Percentiles rank a stretch among this genome's conserved stretches.
phyloP scores from a whole-genome alignment of 2,888 invertebrate species.

The Pollenia angustigena region DNA sequence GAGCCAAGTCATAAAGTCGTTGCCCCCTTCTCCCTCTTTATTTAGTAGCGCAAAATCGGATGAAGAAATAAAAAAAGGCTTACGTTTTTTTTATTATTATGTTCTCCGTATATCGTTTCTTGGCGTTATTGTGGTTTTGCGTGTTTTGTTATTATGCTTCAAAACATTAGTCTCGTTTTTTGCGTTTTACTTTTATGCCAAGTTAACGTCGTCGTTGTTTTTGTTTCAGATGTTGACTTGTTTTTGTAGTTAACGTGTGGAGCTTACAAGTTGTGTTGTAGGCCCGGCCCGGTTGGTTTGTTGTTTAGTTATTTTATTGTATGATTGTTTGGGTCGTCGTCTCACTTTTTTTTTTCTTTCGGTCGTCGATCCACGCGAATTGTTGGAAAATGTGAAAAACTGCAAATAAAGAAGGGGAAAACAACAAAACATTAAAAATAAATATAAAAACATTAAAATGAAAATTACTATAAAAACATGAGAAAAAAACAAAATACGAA shows the following conservation, averaged over 20 bases:
- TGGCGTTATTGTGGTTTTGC: conserved; percentile 71
- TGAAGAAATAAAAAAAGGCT: conserved; percentile 49
- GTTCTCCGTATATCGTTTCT: conserved; percentile 23
- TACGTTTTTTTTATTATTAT: conserved; percentile 13
- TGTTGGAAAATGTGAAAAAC: conserved; percentile 69
- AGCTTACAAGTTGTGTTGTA: conserved; percentile 44
- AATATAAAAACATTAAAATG: conserved; percentile 66
- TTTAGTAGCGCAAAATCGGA: conserved; percentile 18
- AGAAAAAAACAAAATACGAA: background rate
- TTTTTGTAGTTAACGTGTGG: conserved; percentile 55
- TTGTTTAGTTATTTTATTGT: conserved; percentile 12
- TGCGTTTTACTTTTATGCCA: conserved; percentile 51
- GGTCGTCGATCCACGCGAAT: conserved; percentile 75
- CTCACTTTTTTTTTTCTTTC: conserved; percentile 47
- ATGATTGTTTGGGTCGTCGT: conserved; percentile 53
- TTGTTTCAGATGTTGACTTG: conserved; percentile 39
- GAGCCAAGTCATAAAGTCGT: conserved; percentile 26
- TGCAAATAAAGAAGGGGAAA: conserved; percentile 69
- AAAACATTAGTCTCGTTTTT: conserved; percentile 59
- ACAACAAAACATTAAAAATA: conserved; percentile 66
- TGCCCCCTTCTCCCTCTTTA: conserved; percentile 20
- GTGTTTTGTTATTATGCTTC: conserved; percentile 73
- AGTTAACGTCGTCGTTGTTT: conserved; percentile 39
- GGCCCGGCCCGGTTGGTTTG: conserved; percentile 54
- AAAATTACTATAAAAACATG: conserved; percentile 61